A percentile compares a stretch with the other conserved stretches of the same genome.
These are phyloP conservation scores for Drosophila cracens DNA, from an alignment of 2,888 invertebrate genomes.

Conservation along the genomic window DNA sequence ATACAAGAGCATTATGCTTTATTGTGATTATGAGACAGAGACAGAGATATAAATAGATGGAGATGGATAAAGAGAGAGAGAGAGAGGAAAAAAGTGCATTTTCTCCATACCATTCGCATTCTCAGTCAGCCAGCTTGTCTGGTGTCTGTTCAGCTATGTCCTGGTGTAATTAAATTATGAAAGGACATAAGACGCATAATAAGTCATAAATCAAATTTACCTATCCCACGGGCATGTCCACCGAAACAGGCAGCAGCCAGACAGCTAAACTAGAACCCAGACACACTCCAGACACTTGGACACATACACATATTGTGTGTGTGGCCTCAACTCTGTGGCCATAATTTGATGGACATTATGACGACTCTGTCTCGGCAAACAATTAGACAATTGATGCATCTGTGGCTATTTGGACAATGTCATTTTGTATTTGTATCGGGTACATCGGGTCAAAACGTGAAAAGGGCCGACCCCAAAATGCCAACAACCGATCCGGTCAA, in stretches of 20 bases:
- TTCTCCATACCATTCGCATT: constrained; percentile 40
- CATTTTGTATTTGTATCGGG: constrained; percentile 60
- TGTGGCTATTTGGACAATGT: constrained; percentile 49
- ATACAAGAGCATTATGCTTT: constrained; percentile 65
- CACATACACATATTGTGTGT: constrained; percentile 19
- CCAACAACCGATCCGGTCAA: constrained; percentile 27
- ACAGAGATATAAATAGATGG: not conserved
- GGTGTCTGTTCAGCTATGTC: constrained; percentile 55
- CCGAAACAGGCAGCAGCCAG: constrained; percentile 31
- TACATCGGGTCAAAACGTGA: constrained; percentile 54
- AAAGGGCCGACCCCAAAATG: constrained; percentile 62
- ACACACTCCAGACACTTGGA: constrained; percentile 27
- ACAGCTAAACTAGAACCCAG: constrained; percentile 40
- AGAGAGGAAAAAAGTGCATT: constrained; percentile 46
- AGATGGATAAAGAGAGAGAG: not conserved
- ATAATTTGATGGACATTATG: constrained; percentile 76
- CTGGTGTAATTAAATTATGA: constrained; percentile 83
- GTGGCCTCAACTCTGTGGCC: constrained; percentile 21
- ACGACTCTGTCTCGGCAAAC: constrained; percentile 78
- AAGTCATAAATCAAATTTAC: constrained; percentile 84
- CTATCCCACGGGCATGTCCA: constrained; percentile 67
- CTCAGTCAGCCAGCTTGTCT: constrained; percentile 28
- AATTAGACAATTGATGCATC: constrained; percentile 79
- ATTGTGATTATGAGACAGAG: constrained; percentile 33
- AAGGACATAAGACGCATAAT: constrained; percentile 84